A percentile compares a stretch with the other conserved stretches of the same genome.
These are phyloP conservation scores for Varanus salvator DNA, from an alignment of 2,113 vertebrate genomes.

Conservation along the genomic window DNA sequence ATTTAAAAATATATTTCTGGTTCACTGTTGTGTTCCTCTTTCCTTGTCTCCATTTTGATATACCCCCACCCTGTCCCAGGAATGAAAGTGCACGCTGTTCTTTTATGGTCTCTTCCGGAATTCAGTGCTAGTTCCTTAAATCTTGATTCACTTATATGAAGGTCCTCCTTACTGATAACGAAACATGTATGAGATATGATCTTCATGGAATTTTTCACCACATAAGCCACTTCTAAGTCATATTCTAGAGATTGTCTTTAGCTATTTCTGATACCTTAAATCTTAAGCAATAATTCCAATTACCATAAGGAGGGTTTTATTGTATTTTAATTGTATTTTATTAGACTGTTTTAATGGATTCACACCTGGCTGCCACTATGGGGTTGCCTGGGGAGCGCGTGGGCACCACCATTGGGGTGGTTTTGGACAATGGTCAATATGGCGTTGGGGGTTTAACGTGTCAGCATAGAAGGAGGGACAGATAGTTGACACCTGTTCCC, in stretches of 20 bases:
- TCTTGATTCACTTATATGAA: background rate
- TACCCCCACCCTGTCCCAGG: too few relatives aligned
- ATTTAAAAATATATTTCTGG: background rate
- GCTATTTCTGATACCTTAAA: background rate
- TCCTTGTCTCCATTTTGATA: too few relatives aligned
- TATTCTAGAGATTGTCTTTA: background rate
- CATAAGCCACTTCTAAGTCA: background rate
- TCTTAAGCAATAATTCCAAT: background rate
- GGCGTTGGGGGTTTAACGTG: too few relatives aligned
- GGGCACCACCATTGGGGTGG: too few relatives aligned
- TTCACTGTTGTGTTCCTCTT: background rate
- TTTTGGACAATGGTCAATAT: too few relatives aligned
- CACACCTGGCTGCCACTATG: too few relatives aligned
- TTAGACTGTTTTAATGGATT: too few relatives aligned
- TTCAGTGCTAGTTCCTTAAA: background rate
- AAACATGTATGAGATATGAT: background rate
- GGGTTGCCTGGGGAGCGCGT: too few relatives aligned
- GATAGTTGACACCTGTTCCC: too few relatives aligned
- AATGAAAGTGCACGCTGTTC: background rate
- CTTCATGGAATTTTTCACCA: background rate
- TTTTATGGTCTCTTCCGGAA: background rate
- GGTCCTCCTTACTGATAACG: background rate
- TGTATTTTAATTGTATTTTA: slow-evolving; percentile 72
- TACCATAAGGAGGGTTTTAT: background rate
- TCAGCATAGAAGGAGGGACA: too few relatives aligned